Base-by-base conservation (phyloP, 2,888 invertebrate genomes). In the Lepidocyrtinus sp. region DNA sequence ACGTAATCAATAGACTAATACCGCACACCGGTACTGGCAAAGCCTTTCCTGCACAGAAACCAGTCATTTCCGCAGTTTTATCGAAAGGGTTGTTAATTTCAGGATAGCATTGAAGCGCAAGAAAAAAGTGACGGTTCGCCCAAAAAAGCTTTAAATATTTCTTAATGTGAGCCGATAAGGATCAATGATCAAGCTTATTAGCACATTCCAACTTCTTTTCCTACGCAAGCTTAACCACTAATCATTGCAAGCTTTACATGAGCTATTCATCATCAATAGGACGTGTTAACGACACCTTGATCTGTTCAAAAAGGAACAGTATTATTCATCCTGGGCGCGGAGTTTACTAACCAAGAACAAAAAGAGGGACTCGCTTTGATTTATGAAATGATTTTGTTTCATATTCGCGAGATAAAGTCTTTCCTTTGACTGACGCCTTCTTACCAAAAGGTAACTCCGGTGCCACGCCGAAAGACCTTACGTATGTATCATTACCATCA, bases 201-300 rank as follows among this genome's bases (percentile, higher is more conserved):
- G 12, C 17, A 1, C 50, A 7, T 50, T 50, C 17, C 50, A 50
- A 50, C 50, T 2, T 50, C 50, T n/a, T 50, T 50, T 50, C 12
- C 50, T 50, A 17, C 36, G 12, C 5, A 36, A 36, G 50, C 50
- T 36, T 5, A 36, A 50, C n/a, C 17, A 17, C 50, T 15, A 50
- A 12, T 2, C 2, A 50, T 15, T 50, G 50, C 2, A 50, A 17
- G 15, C 50, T 17, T 50, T 50, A 50, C 50, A 50, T 50, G 50
- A 36, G 12, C 50, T 2, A 50, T 50, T 50, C 50, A 50, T 50
- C 50, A 50, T 50, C 50, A 50, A 50, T 50, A 15, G 17, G 50
- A 50, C 50, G 50, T 50, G 50, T 50, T 50, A 50, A 50, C 17
- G 50, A 50, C 50, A 50, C 50, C 50, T 50, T 50, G 50, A 50